Evolutionary conservation across 2,797 vertebrate genomes (phyloP).

Genomic region (Manis javanica): DNA sequence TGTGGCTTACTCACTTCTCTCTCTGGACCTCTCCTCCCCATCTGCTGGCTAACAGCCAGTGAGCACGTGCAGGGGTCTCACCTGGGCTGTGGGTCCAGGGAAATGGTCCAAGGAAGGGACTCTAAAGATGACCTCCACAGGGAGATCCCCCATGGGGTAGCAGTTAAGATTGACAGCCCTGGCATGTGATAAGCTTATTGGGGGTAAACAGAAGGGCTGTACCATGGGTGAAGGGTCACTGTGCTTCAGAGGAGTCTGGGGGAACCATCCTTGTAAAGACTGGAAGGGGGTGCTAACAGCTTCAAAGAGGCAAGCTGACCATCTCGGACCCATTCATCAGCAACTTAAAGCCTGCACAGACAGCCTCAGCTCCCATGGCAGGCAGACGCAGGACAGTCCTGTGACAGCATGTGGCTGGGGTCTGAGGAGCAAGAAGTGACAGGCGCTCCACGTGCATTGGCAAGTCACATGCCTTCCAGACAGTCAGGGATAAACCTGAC

Average conservation of each 20-base stretch:
- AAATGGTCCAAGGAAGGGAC: background rate
- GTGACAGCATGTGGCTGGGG: background rate
- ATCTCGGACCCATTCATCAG: background rate
- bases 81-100: background rate
- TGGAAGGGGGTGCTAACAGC: background rate
- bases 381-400: accelerated
- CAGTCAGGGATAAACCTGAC: background rate
- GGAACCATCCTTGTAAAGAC: background rate
- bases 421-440: background rate
- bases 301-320: background rate
- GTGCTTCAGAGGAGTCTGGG: background rate
- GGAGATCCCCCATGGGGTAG: background rate
- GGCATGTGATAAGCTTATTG: accelerated
- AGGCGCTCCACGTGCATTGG: background rate
- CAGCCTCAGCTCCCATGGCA: accelerated
- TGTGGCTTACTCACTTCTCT: no score
- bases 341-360: background rate
- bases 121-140: background rate
- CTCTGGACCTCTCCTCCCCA: background rate
- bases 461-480: background rate
- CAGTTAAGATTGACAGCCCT: background rate
- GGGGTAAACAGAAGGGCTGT: no score
- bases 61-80: accelerated
- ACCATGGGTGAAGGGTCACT: background rate
- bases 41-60: background rate